These are phyloP conservation scores for Dasyornis broadbenti DNA, from an alignment of 2,113 vertebrate species.

Conservation along the genomic window DNA sequence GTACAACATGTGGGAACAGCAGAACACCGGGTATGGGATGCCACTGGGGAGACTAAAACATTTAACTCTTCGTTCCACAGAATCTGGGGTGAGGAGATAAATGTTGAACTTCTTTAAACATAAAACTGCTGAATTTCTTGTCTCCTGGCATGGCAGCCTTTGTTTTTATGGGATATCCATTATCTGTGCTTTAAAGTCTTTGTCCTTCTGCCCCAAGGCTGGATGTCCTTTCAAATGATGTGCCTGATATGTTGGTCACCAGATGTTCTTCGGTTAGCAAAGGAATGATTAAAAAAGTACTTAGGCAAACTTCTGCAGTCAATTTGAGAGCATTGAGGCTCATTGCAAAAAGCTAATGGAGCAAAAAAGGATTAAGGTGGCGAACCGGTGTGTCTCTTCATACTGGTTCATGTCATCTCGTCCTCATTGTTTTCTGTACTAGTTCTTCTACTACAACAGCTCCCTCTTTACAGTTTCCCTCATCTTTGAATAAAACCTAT, in stretches of 20 bases:
- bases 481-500: background rate
- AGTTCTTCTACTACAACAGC: background rate
- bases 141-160: background rate
- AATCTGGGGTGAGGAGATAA: background rate
- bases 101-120: background rate
- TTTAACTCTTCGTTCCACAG: background rate
- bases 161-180: background rate
- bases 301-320: background rate
- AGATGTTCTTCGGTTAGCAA: background rate
- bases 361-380: background rate
- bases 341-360: background rate
- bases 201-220: background rate
- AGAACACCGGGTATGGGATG: background rate
- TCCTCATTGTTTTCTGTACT: background rate
- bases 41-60: background rate
- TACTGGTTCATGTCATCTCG: background rate
- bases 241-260: background rate
- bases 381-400: background rate
- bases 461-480: background rate
- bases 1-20: accelerated
- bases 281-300: background rate
- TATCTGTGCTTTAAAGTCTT: background rate
- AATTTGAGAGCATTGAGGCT: background rate
- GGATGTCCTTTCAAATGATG: background rate
- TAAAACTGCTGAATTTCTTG: background rate